phyloP scores from a whole-genome alignment of 2,113 vertebrate genomes.

The Phaethon lepturus region DNA sequence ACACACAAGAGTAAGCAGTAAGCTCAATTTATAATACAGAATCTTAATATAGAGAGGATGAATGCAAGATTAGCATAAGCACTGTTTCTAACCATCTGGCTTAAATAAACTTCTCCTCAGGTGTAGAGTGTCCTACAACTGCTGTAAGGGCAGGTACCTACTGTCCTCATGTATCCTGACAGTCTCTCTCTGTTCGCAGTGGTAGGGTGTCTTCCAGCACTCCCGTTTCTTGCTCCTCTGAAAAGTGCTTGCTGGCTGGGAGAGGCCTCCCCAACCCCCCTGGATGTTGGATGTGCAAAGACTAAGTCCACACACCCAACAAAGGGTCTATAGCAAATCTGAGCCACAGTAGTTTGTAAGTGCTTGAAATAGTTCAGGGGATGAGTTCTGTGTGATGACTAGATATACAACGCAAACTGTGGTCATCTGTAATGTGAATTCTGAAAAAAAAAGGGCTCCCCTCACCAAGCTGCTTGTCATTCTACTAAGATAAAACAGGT shows the following conservation, averaged over 20 bases:
- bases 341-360: background rate
- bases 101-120: background rate
- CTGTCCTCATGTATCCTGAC: background rate
- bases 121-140: background rate
- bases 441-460: background rate
- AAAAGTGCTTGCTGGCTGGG: background rate
- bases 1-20: background rate
- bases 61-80: background rate
- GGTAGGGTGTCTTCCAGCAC: background rate
- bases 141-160: background rate
- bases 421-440: constrained; percentile 7
- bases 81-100: background rate
- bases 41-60: rapidly evolving
- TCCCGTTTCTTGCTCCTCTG: background rate
- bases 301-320: background rate
- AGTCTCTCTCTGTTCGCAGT: background rate
- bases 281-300: background rate
- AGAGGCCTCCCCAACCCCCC: background rate
- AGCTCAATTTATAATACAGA: background rate
- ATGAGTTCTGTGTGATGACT: background rate
- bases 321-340: background rate
- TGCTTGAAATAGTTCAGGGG: background rate
- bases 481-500: constrained; percentile 44
- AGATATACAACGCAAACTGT: background rate
- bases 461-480: background rate